Evolutionary conservation across 1,140 invertebrate species (phyloP).

Genomic region (Melanaphis sacchari): DNA sequence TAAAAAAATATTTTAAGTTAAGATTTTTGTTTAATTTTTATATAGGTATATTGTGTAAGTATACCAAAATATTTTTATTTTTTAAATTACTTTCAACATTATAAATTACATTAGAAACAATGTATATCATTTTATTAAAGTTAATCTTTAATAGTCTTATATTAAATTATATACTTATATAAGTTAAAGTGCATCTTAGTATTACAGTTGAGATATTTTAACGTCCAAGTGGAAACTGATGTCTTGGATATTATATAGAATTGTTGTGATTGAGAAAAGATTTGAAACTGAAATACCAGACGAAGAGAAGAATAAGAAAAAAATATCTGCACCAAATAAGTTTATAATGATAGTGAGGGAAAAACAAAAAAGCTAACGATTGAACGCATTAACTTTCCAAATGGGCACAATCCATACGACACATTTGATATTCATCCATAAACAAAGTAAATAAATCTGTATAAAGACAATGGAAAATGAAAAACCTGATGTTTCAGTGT

Average conservation of each 20-base stretch:
- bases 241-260: background rate
- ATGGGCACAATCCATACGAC: constrained; percentile 24
- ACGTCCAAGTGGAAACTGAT: constrained; percentile 11
- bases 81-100: background rate
- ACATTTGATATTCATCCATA: constrained; percentile 20
- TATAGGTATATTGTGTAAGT: background rate
- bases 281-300: constrained; percentile 23
- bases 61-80: background rate
- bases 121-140: background rate
- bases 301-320: background rate
- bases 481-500: constrained; percentile 19
- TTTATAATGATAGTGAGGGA: background rate
- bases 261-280: constrained; percentile 19
- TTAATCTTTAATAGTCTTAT: background rate
- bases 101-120: background rate
- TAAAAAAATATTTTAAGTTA: background rate
- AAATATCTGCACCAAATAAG: background rate
- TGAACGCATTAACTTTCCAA: constrained; percentile 43
- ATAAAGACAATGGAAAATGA: constrained; percentile 14
- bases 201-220: background rate
- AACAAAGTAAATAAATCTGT: background rate
- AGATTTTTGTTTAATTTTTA: background rate
- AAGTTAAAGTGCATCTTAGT: background rate
- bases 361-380: constrained; percentile 47
- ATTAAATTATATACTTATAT: background rate